A percentile compares a stretch with the other conserved stretches of the same genome.
phyloP scores from a whole-genome alignment of 2,888 invertebrate genomes.

The Agrochola lota region DNA sequence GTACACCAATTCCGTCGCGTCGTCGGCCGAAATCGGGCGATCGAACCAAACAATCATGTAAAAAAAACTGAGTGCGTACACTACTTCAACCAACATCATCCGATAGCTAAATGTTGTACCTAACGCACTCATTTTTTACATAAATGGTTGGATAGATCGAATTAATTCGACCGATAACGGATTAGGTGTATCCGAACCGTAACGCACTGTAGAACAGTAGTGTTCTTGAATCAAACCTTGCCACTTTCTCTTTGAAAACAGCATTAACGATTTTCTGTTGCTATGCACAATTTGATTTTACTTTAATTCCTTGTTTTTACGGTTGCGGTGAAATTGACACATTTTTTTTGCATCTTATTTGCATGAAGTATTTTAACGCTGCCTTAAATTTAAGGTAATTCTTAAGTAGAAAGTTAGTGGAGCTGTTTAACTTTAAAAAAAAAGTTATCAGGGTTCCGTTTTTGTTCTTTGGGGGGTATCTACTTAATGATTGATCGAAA shows the following conservation, averaged over 20 bases:
- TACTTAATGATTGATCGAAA: not conserved
- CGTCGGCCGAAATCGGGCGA: not conserved
- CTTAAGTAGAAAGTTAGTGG: constrained; percentile 73
- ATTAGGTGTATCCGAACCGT: not conserved
- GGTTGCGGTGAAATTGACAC: constrained; percentile 37
- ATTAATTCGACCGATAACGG: not conserved
- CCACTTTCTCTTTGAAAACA: not conserved
- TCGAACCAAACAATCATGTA: no score
- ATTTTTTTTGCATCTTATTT: constrained; percentile 36
- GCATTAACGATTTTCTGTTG: constrained; percentile 4
- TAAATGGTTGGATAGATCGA: not conserved
- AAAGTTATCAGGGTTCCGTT: constrained; percentile 22
- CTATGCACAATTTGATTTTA: constrained; percentile 9
- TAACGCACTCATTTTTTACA: not conserved
- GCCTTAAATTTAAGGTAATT: constrained; percentile 22
- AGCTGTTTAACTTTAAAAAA: constrained; percentile 42
- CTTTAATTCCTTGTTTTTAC: constrained; percentile 25
- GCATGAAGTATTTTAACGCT: constrained; percentile 22
- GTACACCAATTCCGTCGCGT: not conserved
- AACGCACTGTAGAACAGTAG: not conserved
- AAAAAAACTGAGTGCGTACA: not conserved
- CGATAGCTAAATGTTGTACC: not conserved
- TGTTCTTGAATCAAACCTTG: not conserved
- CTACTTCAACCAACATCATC: not conserved
- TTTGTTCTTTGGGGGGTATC: not conserved